Conservation (phyloP, 1,140 invertebrate genomes). For the Lamellibrachia luymesi region DNA sequence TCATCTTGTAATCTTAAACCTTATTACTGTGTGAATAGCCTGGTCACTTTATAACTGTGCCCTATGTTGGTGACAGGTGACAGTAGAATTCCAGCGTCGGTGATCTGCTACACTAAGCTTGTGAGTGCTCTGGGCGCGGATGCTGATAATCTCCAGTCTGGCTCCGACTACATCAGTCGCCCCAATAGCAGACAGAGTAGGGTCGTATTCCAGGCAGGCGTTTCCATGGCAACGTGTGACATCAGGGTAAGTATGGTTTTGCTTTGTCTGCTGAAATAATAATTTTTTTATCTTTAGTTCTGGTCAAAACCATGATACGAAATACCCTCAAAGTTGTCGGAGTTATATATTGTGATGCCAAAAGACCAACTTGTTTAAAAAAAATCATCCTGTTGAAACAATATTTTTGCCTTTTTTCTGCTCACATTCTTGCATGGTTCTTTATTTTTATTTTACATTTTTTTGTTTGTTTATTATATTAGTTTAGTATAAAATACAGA, state of each 20-base stretch:
- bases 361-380: not conserved
- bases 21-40: too few relatives aligned
- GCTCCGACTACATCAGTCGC: constrained; percentile 43
- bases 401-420: not conserved
- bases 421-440: not conserved
- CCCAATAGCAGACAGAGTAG: constrained; percentile 37
- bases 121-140: constrained; percentile 48
- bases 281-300: not conserved
- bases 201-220: constrained; percentile 46
- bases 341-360: not conserved
- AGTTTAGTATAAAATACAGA: not conserved
- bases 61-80: constrained; percentile 37
- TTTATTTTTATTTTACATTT: not conserved
- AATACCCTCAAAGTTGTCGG: not conserved
- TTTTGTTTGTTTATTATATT: not conserved
- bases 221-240: constrained; percentile 46
- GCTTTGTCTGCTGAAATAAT: not conserved
- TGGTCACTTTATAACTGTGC: not conserved
- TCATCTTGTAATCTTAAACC: too few relatives aligned
- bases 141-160: constrained; percentile 41
- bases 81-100: constrained; percentile 44
- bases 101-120: constrained; percentile 48
- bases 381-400: not conserved
- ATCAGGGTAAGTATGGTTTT: constrained; percentile 41
- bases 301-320: not conserved